Conservation (phyloP, 64 coral and sea anemone genomes). For the Pachyseris speciosa region DNA sequence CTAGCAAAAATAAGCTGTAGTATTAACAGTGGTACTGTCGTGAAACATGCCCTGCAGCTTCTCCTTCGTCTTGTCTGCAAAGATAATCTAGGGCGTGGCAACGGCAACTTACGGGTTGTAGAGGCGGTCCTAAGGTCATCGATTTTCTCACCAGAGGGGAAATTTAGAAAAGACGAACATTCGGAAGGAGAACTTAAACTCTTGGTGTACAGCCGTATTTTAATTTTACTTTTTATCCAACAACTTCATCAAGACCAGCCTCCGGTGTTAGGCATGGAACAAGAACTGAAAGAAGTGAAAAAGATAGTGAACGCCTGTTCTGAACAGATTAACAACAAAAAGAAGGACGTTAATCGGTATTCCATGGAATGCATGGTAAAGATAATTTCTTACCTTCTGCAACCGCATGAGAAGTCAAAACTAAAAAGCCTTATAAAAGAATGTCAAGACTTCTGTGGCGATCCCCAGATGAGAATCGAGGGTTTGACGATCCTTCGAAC, state of each 20-base stretch:
- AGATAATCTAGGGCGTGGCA: neutral
- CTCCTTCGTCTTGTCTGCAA: constrained; percentile 6
- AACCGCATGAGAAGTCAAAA: neutral
- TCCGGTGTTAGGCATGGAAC: neutral
- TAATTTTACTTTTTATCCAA: neutral
- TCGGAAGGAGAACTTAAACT: neutral
- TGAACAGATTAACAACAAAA: neutral
- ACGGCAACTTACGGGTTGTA: neutral
- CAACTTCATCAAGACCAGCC: neutral
- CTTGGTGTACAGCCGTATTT: constrained; percentile 25
- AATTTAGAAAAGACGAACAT: neutral
- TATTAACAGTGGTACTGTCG: neutral
- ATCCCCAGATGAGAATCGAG: neutral
- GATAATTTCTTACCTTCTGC: neutral
- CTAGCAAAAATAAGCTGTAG: neutral
- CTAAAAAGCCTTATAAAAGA: neutral
- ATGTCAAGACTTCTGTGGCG: neutral
- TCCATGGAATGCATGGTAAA: neutral
- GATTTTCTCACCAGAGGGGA: neutral
- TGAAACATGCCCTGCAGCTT: neutral
- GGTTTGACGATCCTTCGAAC: neutral
- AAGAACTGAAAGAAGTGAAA: neutral
- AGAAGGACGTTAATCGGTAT: neutral
- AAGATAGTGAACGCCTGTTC: neutral
- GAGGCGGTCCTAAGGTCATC: constrained; percentile 3